phyloP scores from a whole-genome alignment of 2,888 invertebrate species.

The Chaetogeoica ovagalla region DNA sequence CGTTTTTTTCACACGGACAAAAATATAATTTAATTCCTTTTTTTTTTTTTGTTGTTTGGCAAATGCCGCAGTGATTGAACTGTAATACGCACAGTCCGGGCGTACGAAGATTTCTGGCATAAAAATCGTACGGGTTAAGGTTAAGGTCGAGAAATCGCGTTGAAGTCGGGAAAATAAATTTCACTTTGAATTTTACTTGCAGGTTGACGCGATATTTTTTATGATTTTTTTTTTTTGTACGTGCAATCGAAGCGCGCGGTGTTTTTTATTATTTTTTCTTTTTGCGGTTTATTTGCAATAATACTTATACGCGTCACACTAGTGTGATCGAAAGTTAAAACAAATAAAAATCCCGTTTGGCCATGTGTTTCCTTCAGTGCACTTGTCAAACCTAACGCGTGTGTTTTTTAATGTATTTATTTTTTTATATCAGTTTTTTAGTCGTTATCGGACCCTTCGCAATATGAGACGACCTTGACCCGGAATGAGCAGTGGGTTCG shows the following conservation, averaged over 20 bases:
- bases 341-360: not conserved
- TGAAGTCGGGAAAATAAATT: slow-evolving; percentile 10
- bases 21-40: not conserved
- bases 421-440: not conserved
- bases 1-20: not conserved
- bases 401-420: not conserved
- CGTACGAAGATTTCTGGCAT: slow-evolving; percentile 32
- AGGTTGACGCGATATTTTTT: not conserved
- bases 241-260: not conserved
- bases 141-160: slow-evolving; percentile 28
- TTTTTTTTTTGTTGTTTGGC: slow-evolving; percentile 19
- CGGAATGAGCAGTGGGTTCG: slow-evolving; percentile 1
- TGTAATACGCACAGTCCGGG: not conserved
- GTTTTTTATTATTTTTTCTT: too few relatives aligned
- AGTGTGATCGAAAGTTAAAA: not conserved
- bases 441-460: not conserved
- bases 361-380: not conserved
- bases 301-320: not conserved
- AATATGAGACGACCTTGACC: slow-evolving; percentile 39
- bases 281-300: too few relatives aligned
- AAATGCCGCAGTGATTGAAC: slow-evolving; percentile 5
- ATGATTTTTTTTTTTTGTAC: too few relatives aligned
- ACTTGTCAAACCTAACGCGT: too few relatives aligned
- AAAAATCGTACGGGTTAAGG: slow-evolving; percentile 35
- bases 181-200: not conserved